Evolutionary conservation across 2,113 vertebrate genomes (phyloP).

Genomic region (Amazona guildingii): DNA sequence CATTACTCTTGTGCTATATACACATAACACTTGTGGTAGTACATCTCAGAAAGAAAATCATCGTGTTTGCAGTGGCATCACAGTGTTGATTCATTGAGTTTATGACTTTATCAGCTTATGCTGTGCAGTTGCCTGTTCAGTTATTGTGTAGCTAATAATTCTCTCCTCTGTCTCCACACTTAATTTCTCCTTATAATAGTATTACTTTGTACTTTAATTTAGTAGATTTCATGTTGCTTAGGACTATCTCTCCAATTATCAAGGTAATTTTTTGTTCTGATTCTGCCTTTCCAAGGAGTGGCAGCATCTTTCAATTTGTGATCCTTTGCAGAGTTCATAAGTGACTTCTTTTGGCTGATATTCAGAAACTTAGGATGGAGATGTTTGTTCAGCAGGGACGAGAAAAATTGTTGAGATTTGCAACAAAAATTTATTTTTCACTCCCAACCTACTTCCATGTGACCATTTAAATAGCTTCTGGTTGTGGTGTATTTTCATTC

Average conservation of each 20-base stretch:
- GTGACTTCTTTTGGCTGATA: background rate
- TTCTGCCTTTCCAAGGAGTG: background rate
- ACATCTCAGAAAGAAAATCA: background rate
- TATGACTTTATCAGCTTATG: background rate
- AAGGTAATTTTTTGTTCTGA: background rate
- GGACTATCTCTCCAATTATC: background rate
- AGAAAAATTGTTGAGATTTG: background rate
- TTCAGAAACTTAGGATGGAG: background rate
- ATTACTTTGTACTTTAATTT: background rate
- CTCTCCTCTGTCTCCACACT: background rate
- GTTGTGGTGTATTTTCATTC: background rate
- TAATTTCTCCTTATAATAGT: background rate
- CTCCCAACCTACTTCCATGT: background rate
- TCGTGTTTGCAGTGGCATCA: background rate
- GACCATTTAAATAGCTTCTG: background rate
- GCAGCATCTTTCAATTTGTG: background rate
- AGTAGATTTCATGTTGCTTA: background rate
- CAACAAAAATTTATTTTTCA: background rate
- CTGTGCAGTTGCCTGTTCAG: background rate
- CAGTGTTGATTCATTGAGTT: background rate
- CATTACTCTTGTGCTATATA: conserved; percentile 1
- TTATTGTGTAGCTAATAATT: background rate
- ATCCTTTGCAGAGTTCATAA: background rate
- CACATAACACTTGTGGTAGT: background rate
- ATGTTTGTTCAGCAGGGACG: background rate